Percentiles rank a stretch among this genome's conserved stretches.
Evolutionary conservation across 1,140 invertebrate species (phyloP).

Genomic region (Drosophila nikananu): DNA sequence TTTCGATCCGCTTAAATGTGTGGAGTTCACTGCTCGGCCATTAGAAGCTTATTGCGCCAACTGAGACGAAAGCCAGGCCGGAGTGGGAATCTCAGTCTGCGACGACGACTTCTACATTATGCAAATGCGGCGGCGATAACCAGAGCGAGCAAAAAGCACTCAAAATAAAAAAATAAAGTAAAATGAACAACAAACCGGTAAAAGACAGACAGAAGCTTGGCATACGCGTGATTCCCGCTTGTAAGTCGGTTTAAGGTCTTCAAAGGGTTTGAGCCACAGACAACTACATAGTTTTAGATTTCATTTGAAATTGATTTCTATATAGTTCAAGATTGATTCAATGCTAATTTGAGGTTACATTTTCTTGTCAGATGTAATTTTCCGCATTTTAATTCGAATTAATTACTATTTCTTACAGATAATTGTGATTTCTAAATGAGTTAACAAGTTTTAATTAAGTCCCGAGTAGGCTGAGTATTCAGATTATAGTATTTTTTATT

Average conservation of each 20-base stretch:
- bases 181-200: slow-evolving; percentile 43
- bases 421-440: slow-evolving; percentile 3
- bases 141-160: slow-evolving; percentile 33
- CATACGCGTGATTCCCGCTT: slow-evolving; percentile 56
- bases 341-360: slow-evolving; percentile 5
- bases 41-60: slow-evolving; percentile 63
- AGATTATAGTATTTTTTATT: neutral
- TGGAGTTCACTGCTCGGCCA: slow-evolving; percentile 47
- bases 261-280: slow-evolving; percentile 7
- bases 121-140: slow-evolving; percentile 55
- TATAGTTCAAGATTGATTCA: neutral
- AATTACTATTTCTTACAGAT: slow-evolving; percentile 1
- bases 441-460: neutral
- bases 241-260: slow-evolving; percentile 30
- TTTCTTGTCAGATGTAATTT: neutral
- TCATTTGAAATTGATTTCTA: neutral
- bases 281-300: neutral
- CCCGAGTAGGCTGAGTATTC: neutral
- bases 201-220: slow-evolving; percentile 40
- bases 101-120: slow-evolving; percentile 43
- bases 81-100: slow-evolving; percentile 39
- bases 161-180: slow-evolving; percentile 5
- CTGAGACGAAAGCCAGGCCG: slow-evolving; percentile 34
- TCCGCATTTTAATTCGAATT: neutral
- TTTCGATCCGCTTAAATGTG: slow-evolving; percentile 26